phyloP scores from a whole-genome alignment of 2,113 vertebrate genomes.

The Coptodon bakossiorum region DNA sequence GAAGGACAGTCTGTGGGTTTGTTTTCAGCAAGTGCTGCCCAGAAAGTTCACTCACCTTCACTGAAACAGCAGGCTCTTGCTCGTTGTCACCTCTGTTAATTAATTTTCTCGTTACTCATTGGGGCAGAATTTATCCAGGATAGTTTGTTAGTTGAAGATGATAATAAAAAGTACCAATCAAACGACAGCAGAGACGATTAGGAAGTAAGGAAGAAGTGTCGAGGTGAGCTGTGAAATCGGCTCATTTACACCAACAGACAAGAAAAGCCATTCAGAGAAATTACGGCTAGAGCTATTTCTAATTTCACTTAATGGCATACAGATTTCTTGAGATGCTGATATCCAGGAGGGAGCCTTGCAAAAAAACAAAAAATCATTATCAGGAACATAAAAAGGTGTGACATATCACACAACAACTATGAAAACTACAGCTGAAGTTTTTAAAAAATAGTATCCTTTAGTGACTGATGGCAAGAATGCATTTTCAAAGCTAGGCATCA shows the following conservation, averaged over 20 bases:
- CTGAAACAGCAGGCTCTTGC: not conserved
- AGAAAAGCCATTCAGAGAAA: not conserved
- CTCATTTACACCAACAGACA: not conserved
- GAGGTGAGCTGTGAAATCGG: not conserved
- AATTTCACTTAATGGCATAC: not conserved
- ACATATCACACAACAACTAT: not conserved
- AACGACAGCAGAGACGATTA: not conserved
- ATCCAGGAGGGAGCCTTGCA: not conserved
- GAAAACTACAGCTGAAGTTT: not conserved
- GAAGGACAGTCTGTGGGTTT: not conserved
- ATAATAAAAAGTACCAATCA: not conserved
- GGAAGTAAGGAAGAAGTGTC: not conserved
- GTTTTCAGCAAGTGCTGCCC: not conserved
- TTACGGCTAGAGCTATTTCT: not conserved
- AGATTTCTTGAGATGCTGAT: not conserved
- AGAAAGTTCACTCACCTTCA: not conserved
- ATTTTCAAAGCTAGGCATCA: not conserved
- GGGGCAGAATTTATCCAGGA: not conserved
- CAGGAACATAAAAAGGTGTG: not conserved
- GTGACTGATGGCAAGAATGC: not conserved
- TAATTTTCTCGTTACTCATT: not conserved
- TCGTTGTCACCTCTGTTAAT: not conserved
- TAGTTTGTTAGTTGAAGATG: not conserved
- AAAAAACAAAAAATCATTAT: not conserved
- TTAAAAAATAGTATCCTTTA: not conserved